Evolutionary conservation across 1,140 invertebrate species (phyloP), one percentile per base, ranked within the genome.

Genomic region (Calephelis virginiensis): DNA sequence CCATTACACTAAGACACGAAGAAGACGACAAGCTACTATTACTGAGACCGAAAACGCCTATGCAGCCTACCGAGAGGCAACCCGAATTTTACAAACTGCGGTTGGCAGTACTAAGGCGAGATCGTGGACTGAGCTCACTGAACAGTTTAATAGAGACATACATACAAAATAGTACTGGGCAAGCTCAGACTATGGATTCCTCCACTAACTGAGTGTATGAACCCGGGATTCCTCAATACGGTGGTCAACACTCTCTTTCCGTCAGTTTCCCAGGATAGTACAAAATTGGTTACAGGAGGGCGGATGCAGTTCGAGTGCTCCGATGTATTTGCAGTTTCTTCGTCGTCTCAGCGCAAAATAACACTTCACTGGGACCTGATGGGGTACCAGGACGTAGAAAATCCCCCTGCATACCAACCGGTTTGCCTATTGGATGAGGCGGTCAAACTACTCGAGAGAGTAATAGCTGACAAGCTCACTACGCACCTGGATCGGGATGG

Each of bases 301-400:
- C 8, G 10, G 38, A 10, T 11, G 8, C n/a, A 6, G 3, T 12
- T 8, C 2, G 8, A 1, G 9, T 59, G 53, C 47, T 50, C 60
- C 6, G 28, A 37, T 0, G 65, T 67, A 8, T n/a, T 45, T n/a
- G n/a, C n/a, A 9, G 63, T 65, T 2, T 56, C 56, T 69, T 2
- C 28, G 12, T 10, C 56, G 65, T 13, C 56, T 69, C 12, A 12
- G 13, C 5, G n/a, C 50, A 4, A 46, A 47, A 9, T 10, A 66
- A 68, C 10, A 70, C 66, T 9, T 65, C 68, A 6, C 68, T 68
- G 5, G 68, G 72, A 0, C 69, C 61, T 6, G 69, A 73, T 40
- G 69, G 66, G 6, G 61, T 73, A 8, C 72, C 66, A 8, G 69
- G 64, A 10, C 48, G 66, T 1, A 8, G 64, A 63, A 13, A 56